Base-by-base conservation (phyloP, 2,888 invertebrate genomes). In the Epicampocera succincta region DNA sequence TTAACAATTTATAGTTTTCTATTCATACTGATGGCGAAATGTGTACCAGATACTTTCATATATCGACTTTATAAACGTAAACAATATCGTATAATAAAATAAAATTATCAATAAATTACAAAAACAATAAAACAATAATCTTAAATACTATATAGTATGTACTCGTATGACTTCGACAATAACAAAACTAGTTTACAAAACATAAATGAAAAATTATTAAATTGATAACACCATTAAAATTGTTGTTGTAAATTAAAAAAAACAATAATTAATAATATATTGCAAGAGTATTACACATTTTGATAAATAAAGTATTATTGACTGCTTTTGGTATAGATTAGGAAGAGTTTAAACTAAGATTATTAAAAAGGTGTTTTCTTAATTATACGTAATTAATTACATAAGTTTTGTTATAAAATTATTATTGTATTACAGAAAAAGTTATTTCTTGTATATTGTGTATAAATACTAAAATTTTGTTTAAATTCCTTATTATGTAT, bases 341-440 rank as follows among this genome's bases (percentile, higher is more conserved):
- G 19, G 40, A 66, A 56, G 72, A 33, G 38, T 29, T 74, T 54
- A 65, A 65, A 42, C 65, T 71, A 65, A 78, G 33, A 42, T 3
- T n/a, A 9, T 44, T 58, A 33, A 66, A 38, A 72, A 33, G 19
- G 50, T 40, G 40, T 38, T 1, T 25, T 38, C 44, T 52, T 52
- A n/a, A 33, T 56, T 42, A 6, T 12, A 52, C 15, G 38, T 61
- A 52, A 69, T 69, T 33, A 52, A 46, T 66, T 75, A 25, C 54
- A 54, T 65, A 74, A 48, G 56, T 65, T 40, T 29, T 42, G 58
- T 71, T 61, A 17, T 25, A 25, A 54, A 25, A 60, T 19, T 46
- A 82, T 74, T 74, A 78, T 73, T 73, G n/a, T n/a, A 73, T 74
- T 81, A 77, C 73, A 76, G 77, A 81, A 75, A 52, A 25, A 42